phyloP scores from a whole-genome alignment of 2,888 invertebrate species.

The Allolobophora icterica region DNA sequence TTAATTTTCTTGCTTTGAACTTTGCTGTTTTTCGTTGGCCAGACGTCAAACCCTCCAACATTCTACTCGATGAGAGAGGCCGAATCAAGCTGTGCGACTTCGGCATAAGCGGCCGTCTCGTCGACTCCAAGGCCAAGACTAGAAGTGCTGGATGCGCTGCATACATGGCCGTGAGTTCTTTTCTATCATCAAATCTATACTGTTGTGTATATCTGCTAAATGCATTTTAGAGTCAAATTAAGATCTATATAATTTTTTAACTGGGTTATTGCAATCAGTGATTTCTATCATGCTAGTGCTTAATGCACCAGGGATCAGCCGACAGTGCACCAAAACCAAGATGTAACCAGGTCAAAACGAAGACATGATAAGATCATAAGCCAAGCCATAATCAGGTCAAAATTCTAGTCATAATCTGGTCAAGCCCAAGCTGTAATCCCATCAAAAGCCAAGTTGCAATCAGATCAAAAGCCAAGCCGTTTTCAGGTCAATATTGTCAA shows the following conservation, averaged over 20 bases:
- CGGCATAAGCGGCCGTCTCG: slow-evolving; percentile 95
- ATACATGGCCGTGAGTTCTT: slow-evolving; percentile 88
- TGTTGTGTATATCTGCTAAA: not conserved
- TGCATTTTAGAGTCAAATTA: not conserved
- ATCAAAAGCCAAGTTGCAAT: no score
- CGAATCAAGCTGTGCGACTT: slow-evolving; percentile 98
- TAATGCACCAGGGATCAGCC: no score
- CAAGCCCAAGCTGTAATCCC: no score
- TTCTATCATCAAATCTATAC: not conserved
- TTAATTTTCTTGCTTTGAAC: not conserved
- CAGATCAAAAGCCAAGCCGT: no score
- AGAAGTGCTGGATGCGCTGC: slow-evolving; percentile 97
- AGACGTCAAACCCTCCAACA: slow-evolving; percentile 98
- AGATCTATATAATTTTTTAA: not conserved
- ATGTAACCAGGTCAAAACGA: no score
- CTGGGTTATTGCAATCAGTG: not conserved
- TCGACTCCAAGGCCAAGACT: slow-evolving; percentile 97
- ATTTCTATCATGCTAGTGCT: no score
- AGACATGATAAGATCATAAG: no score
- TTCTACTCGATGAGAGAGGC: slow-evolving; percentile 90
- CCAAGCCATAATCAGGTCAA: no score
- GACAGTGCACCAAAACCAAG: no score
- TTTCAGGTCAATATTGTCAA: no score
- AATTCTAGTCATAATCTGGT: no score
- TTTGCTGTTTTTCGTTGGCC: slow-evolving; percentile 25